Percentiles rank a stretch among this genome's conserved stretches.
Conservation (phyloP, 1,140 invertebrate species). For the Bombus soroeensis region DNA sequence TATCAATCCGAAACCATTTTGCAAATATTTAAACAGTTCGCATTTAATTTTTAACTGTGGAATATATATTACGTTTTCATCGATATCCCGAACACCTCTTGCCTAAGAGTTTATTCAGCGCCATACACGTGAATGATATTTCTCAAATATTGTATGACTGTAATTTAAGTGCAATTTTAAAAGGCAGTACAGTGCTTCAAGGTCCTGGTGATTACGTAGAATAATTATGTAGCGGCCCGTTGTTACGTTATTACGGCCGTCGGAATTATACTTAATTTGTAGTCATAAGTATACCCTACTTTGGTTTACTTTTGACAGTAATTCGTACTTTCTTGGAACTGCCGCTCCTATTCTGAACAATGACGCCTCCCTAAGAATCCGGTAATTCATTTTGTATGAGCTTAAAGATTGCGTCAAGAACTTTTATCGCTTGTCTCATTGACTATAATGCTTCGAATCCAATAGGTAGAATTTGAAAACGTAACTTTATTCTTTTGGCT, state of each 20-base stretch:
- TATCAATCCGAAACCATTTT: neutral
- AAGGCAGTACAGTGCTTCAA: conserved; percentile 29
- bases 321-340: conserved; percentile 58
- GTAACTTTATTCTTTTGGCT: neutral
- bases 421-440: conserved; percentile 21
- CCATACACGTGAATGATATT: conserved; percentile 58
- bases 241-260: conserved; percentile 63
- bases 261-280: conserved; percentile 67
- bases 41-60: neutral
- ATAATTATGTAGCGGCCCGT: conserved; percentile 62
- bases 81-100: neutral
- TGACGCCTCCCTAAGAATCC: conserved; percentile 30
- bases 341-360: conserved; percentile 37
- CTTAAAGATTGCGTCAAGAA: conserved; percentile 14
- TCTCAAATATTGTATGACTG: conserved; percentile 54
- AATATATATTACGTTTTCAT: neutral
- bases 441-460: neutral
- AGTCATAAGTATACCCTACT: conserved; percentile 56
- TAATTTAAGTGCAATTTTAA: conserved; percentile 67
- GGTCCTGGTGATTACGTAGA: conserved; percentile 50
- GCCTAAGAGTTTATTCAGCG: conserved; percentile 37
- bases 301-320: conserved; percentile 67
- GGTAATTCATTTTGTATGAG: conserved; percentile 32
- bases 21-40: neutral
- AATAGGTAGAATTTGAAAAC: neutral